Percentiles rank a stretch among this genome's conserved stretches.
phyloP scores from a whole-genome alignment of 2,888 invertebrate species.

The Neoscelio sp. region DNA sequence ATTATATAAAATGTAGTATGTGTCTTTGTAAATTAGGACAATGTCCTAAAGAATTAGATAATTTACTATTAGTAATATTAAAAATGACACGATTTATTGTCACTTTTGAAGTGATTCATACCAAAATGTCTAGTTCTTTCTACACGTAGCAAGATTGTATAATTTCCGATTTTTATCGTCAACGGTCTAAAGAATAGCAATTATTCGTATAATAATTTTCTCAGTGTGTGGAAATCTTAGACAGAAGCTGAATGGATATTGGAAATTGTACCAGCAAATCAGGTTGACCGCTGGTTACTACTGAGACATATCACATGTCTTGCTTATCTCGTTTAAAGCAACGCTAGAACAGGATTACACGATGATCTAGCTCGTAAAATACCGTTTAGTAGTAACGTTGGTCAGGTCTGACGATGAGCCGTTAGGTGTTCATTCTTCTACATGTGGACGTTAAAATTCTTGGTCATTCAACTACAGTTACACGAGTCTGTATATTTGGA shows the following conservation, averaged over 20 bases:
- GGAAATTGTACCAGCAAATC: neutral
- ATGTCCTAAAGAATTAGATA: too few species aligned
- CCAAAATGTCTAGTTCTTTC: too few species aligned
- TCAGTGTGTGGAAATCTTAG: neutral
- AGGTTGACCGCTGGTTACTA: conserved; percentile 15
- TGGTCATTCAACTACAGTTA: conserved; percentile 44
- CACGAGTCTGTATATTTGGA: conserved; percentile 28
- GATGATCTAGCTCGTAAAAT: conserved; percentile 52
- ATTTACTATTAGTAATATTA: too few species aligned
- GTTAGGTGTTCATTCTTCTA: conserved; percentile 62
- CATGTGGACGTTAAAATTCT: conserved; percentile 35
- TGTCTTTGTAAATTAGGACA: too few species aligned
- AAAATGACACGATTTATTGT: too few species aligned
- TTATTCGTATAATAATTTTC: too few species aligned
- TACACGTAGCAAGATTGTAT: too few species aligned
- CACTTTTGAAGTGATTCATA: too few species aligned
- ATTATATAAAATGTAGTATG: too few species aligned
- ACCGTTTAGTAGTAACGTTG: conserved; percentile 60
- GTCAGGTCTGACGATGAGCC: conserved; percentile 61
- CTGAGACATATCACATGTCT: conserved; percentile 32
- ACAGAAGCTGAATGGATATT: conserved; percentile 17
- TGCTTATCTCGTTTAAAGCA: conserved; percentile 37
- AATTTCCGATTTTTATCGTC: too few species aligned
- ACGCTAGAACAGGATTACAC: conserved; percentile 50
- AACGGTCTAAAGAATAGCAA: too few species aligned